Percentiles rank a stretch among this genome's conserved stretches.
Evolutionary conservation across 1,140 invertebrate species (phyloP).

Genomic region (Hypothenemus hampei): DNA sequence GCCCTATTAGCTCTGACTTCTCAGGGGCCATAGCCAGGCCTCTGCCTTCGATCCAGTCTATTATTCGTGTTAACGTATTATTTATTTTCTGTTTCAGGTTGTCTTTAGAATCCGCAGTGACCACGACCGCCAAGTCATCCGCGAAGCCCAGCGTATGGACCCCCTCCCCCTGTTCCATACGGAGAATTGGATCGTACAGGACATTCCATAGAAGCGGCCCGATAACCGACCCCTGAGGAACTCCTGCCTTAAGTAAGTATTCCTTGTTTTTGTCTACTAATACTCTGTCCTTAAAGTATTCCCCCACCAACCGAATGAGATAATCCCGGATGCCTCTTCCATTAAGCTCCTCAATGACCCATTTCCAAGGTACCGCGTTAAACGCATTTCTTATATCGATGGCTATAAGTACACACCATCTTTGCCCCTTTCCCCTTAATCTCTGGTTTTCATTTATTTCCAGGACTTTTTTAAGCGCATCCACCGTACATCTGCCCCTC

Average conservation of each 20-base stretch:
- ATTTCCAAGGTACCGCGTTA: constrained; percentile 14
- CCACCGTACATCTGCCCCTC: neutral
- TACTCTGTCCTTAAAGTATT: neutral
- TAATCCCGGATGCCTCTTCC: neutral
- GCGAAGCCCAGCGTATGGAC: neutral
- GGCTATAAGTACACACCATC: constrained; percentile 15
- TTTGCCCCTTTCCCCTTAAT: constrained; percentile 1
- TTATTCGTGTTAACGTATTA: neutral
- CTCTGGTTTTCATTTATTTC: neutral
- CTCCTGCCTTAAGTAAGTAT: neutral
- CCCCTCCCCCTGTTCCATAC: neutral
- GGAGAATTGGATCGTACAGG: neutral
- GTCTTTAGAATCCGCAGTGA: neutral
- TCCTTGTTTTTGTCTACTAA: neutral
- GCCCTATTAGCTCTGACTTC: constrained; percentile 33
- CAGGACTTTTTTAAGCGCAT: neutral
- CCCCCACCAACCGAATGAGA: neutral
- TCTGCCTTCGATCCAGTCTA: neutral
- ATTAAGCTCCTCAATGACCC: constrained; percentile 6
- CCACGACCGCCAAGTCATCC: neutral
- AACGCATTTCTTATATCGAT: constrained; percentile 29
- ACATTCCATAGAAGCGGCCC: constrained; percentile 2
- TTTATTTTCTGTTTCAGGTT: constrained; percentile 17
- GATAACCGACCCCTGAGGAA: constrained; percentile 8
- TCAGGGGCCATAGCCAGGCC: neutral